Percentiles rank a stretch among this genome's conserved stretches.
These are phyloP conservation scores for Agelaius phoeniceus DNA, from an alignment of 2,113 vertebrate species.

Conservation along the genomic window DNA sequence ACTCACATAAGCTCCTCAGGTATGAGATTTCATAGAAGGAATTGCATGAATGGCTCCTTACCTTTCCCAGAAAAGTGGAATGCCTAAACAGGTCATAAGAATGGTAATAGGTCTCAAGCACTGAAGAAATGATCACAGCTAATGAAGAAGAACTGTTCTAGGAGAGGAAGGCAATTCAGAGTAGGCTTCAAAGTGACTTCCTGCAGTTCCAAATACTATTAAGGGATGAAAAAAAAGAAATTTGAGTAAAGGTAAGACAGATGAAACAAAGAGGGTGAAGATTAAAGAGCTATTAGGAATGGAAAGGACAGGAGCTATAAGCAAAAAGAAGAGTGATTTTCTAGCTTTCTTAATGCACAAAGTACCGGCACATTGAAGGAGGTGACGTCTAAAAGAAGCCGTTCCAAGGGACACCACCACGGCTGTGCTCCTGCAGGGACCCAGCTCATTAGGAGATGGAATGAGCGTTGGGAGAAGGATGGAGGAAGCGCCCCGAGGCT, in stretches of 20 bases:
- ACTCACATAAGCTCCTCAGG: neutral
- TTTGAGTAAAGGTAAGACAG: neutral
- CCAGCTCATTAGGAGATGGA: neutral
- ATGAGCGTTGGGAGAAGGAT: neutral
- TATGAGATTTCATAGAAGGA: neutral
- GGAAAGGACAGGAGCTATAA: neutral
- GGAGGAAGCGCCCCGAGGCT: neutral
- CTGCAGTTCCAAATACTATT: constrained; percentile 19
- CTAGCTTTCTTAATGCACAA: neutral
- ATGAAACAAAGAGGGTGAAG: constrained; percentile 28
- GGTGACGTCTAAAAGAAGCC: neutral
- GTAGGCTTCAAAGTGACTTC: constrained; percentile 55
- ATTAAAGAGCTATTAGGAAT: constrained; percentile 34
- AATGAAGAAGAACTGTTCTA: constrained; percentile 9
- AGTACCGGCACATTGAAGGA: neutral
- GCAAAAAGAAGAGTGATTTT: neutral
- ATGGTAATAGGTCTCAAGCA: neutral
- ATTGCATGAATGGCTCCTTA: neutral
- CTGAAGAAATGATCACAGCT: constrained; percentile 13
- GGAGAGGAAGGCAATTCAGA: neutral
- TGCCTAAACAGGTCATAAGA: constrained; percentile 5
- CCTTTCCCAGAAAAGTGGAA: neutral
- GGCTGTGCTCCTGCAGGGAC: neutral
- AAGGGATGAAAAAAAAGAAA: constrained; percentile 16
- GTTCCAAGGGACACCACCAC: neutral